Percentiles rank a stretch among this genome's conserved stretches.
Conservation (phyloP, 2,888 invertebrate species). For the Metopia argyrocephala region DNA sequence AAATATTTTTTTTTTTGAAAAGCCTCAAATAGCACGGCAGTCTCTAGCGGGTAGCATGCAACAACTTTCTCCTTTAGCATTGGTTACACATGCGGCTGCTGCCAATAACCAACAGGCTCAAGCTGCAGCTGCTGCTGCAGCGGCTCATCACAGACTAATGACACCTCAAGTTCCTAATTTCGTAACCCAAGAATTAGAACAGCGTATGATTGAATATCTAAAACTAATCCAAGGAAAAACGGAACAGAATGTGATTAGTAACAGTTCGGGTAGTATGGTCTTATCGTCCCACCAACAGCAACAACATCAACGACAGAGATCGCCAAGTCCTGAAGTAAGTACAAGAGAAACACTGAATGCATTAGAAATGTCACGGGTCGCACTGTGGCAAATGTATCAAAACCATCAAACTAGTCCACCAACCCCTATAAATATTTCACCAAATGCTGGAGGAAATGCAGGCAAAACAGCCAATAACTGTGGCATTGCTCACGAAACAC, state of each 20-base stretch:
- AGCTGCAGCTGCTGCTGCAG: constrained; percentile 80
- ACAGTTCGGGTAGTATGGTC: constrained; percentile 49
- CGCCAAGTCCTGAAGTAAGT: constrained; percentile 78
- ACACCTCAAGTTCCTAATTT: constrained; percentile 80
- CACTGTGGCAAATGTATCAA: constrained; percentile 90
- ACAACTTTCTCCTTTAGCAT: constrained; percentile 88
- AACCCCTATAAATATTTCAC: constrained; percentile 78
- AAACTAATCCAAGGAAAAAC: constrained; percentile 83
- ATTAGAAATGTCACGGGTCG: constrained; percentile 87
- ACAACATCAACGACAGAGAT: constrained; percentile 71
- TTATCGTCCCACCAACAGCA: constrained; percentile 63
- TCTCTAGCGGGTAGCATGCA: constrained; percentile 81
- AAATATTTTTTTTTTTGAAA: not conserved
- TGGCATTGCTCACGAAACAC: constrained; percentile 75
- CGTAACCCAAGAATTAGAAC: constrained; percentile 86
- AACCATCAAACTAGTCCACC: constrained; percentile 82
- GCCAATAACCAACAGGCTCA: constrained; percentile 80
- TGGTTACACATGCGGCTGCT: constrained; percentile 81
- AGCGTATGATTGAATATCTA: constrained; percentile 88
- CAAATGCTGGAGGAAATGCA: constrained; percentile 68
- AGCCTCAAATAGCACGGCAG: constrained; percentile 80
- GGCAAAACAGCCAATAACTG: constrained; percentile 6
- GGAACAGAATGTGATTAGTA: constrained; percentile 67
- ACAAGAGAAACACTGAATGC: constrained; percentile 81
- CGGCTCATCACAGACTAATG: constrained; percentile 77